Conservation (phyloP, 2,888 invertebrate genomes). For the Mimas tiliae region DNA sequence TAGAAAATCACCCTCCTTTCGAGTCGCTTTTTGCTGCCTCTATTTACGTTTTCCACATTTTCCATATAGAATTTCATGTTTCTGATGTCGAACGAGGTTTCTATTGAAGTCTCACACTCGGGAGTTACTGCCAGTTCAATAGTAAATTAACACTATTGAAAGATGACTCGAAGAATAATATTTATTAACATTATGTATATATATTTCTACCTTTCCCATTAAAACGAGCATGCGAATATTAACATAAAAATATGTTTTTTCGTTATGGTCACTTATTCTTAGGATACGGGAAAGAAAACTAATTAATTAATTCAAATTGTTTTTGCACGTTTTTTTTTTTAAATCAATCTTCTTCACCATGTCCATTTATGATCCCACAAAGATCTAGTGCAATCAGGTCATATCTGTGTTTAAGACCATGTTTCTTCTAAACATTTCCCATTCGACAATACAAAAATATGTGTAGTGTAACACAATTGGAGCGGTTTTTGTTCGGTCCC, state of each 20-base stretch:
- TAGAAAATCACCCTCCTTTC: constrained; percentile 80
- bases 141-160: constrained; percentile 76
- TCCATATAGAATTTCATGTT: constrained; percentile 74
- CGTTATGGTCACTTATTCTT: no score
- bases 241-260: no score
- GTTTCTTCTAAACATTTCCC: neutral
- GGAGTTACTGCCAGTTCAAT: constrained; percentile 67
- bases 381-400: no score
- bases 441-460: constrained; percentile 22
- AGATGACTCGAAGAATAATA: constrained; percentile 8
- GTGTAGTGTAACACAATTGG: constrained; percentile 28
- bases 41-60: constrained; percentile 80
- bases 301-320: no score
- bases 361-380: no score
- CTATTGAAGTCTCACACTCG: constrained; percentile 71
- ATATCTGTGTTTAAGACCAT: neutral
- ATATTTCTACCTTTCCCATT: neutral
- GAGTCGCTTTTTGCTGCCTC: constrained; percentile 71
- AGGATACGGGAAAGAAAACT: no score
- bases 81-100: constrained; percentile 66
- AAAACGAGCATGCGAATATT: neutral
- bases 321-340: no score
- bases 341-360: no score
- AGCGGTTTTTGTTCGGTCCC: constrained; percentile 25
- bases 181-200: constrained; percentile 8